A percentile compares a stretch with the other conserved stretches of the same genome.
These are phyloP conservation scores for Serinus canaria DNA, from an alignment of 2,113 vertebrate genomes.

Conservation along the genomic window DNA sequence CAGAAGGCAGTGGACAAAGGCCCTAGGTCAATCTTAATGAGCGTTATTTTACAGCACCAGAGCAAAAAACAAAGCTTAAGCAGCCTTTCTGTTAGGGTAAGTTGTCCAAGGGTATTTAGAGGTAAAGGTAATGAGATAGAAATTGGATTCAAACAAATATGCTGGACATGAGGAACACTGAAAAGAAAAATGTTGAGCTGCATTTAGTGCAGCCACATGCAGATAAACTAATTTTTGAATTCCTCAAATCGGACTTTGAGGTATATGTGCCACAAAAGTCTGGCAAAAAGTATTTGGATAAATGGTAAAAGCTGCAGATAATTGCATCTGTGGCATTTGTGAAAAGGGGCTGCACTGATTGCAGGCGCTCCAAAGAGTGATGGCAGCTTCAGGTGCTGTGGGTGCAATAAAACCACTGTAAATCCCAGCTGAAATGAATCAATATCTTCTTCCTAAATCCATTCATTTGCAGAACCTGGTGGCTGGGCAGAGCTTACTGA, in stretches of 20 bases:
- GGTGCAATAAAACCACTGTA: neutral
- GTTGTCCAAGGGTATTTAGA: neutral
- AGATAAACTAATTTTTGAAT: neutral
- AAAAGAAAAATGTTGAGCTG: neutral
- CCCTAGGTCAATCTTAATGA: neutral
- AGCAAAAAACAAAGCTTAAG: neutral
- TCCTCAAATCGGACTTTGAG: neutral
- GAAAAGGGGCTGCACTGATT: neutral
- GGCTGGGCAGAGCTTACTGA: neutral
- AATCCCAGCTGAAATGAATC: slow-evolving; percentile 28
- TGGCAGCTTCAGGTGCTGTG: neutral
- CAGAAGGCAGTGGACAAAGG: neutral
- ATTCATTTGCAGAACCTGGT: neutral
- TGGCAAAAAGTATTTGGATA: neutral
- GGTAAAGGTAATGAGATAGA: neutral
- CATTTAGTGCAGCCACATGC: neutral
- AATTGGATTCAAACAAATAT: neutral
- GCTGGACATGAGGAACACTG: neutral
- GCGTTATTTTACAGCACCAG: neutral
- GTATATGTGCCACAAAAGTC: neutral
- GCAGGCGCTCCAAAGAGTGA: neutral
- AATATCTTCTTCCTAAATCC: neutral
- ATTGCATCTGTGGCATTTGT: neutral
- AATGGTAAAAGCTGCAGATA: neutral
- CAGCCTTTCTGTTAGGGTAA: neutral